Percentiles rank a stretch among this genome's conserved stretches.
These are phyloP conservation scores for Artibeus lituratus DNA, from an alignment of 2,797 vertebrate genomes.

Conservation along the genomic window DNA sequence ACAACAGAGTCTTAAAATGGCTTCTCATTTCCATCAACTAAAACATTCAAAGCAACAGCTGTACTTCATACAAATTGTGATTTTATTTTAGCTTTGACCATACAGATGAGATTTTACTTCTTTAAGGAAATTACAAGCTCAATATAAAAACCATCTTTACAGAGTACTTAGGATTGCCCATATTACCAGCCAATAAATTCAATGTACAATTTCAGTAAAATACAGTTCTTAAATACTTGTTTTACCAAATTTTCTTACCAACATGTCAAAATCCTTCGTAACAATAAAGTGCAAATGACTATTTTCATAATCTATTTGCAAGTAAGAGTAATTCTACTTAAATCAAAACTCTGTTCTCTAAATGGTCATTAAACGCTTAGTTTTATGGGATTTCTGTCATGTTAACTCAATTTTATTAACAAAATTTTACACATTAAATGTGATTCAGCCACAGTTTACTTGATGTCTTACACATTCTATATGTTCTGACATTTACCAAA, in stretches of 20 bases:
- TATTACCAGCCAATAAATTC: background rate
- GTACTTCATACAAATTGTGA: constrained; percentile 35
- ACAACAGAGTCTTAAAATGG: background rate
- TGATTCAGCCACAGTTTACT: constrained; percentile 15
- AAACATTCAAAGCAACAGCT: constrained; percentile 55
- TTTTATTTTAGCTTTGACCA: constrained; percentile 49
- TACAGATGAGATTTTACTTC: background rate
- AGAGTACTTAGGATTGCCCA: background rate
- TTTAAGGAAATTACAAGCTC: constrained; percentile 39
- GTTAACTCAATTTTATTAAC: constrained; percentile 12
- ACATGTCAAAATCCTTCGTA: background rate
- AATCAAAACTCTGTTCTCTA: constrained; percentile 19
- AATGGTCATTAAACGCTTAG: background rate
- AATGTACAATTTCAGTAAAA: background rate
- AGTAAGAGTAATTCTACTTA: constrained; percentile 20
- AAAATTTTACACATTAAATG: constrained; percentile 37
- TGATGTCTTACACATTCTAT: background rate
- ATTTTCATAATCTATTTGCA: background rate
- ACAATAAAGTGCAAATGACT: background rate
- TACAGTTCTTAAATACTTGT: background rate
- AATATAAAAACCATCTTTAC: constrained; percentile 47
- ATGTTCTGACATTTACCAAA: constrained; percentile 15
- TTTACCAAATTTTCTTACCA: constrained; percentile 43
- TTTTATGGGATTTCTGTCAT: constrained; percentile 11
- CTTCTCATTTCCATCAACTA: constrained; percentile 47